These are phyloP conservation scores for Antedon mediterranea DNA, from an alignment of 53 echinoderm and acorn worm species.

Conservation along the genomic window DNA sequence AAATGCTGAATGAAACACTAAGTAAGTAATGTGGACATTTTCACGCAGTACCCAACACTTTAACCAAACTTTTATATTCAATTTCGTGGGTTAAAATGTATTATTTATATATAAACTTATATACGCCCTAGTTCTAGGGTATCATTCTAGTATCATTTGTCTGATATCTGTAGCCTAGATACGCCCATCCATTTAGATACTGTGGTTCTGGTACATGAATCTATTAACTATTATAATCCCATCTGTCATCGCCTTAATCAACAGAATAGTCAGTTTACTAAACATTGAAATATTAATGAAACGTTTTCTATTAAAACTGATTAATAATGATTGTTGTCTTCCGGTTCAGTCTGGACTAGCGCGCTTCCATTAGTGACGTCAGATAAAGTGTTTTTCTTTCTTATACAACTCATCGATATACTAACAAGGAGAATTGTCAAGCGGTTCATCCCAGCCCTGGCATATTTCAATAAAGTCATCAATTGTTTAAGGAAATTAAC, in stretches of 20 bases:
- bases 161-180: background rate
- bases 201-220: background rate
- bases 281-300: background rate
- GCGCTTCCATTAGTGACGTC: background rate
- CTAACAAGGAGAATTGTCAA: background rate
- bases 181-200: background rate
- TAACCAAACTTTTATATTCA: no score
- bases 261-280: background rate
- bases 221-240: background rate
- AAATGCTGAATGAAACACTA: no score
- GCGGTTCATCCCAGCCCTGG: background rate
- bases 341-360: background rate
- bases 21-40: no score
- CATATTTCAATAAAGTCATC: conserved; percentile 1
- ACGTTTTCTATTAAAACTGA: background rate
- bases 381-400: background rate
- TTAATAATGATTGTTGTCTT: background rate
- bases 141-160: background rate
- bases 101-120: no score
- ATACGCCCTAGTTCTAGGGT: background rate
- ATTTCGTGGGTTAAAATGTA: no score
- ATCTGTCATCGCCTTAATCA: background rate
- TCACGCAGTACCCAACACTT: no score
- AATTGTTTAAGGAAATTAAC: background rate
- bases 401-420: background rate